Conservation (phyloP, 2,888 invertebrate species). For the Leptodirus hochenwartii region DNA sequence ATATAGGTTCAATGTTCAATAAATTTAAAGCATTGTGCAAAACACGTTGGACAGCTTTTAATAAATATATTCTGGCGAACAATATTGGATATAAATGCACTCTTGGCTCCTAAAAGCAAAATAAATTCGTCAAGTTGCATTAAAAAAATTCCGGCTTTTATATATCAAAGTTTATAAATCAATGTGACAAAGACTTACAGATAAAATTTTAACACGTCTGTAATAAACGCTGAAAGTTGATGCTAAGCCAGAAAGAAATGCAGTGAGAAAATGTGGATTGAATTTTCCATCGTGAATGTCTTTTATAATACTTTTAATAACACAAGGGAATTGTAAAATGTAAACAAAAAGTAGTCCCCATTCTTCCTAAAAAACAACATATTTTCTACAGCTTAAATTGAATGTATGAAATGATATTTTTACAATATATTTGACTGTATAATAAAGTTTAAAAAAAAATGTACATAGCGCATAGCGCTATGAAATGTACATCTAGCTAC, state of each 20-base stretch:
- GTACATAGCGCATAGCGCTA: too few relatives aligned
- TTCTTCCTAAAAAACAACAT: conserved; percentile 43
- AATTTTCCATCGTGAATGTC: not conserved
- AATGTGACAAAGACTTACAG: not conserved
- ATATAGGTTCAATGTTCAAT: not conserved
- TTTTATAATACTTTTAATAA: not conserved
- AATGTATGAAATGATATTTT: too few relatives aligned
- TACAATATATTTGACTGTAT: too few relatives aligned
- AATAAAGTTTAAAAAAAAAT: too few relatives aligned
- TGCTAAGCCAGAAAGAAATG: not conserved
- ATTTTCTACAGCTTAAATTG: conserved; percentile 3
- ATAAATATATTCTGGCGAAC: not conserved
- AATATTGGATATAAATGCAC: not conserved
- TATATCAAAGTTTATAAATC: not conserved
- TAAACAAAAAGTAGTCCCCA: conserved; percentile 53
- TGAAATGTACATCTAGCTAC: too few relatives aligned
- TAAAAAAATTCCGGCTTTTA: too few relatives aligned
- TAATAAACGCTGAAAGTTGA: conserved; percentile 1
- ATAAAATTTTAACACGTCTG: conserved; percentile 1
- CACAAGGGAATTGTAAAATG: conserved; percentile 1
- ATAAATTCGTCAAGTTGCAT: too few relatives aligned
- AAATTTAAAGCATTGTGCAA: conserved; percentile 1
- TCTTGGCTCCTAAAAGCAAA: not conserved
- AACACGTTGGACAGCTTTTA: conserved; percentile 1
- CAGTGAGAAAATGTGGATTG: not conserved